Evolutionary conservation across 2,113 vertebrate species (phyloP).

Genomic region (Zootoca vivipara): DNA sequence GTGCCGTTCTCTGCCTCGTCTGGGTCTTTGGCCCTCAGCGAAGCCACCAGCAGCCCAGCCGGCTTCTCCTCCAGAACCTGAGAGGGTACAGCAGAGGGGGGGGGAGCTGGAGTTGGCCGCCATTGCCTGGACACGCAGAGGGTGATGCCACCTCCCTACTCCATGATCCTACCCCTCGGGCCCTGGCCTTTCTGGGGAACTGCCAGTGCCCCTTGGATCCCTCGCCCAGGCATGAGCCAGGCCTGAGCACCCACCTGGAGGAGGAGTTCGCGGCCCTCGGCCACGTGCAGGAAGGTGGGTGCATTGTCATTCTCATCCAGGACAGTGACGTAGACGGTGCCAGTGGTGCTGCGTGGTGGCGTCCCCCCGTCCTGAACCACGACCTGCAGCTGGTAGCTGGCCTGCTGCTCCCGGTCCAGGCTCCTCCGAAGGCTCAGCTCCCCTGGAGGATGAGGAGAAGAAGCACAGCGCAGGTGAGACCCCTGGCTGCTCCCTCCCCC

Average conservation of each 20-base stretch:
- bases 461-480: neutral
- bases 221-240: too few species aligned
- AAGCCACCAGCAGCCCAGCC: slow-evolving; percentile 84
- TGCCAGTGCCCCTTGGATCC: neutral
- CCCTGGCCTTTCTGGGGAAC: accelerated
- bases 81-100: neutral
- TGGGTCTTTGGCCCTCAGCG: slow-evolving; percentile 89
- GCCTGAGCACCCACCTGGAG: too few species aligned
- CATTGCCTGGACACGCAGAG: neutral
- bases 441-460: slow-evolving; percentile 70
- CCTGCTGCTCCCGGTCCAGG: slow-evolving; percentile 92
- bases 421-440: slow-evolving; percentile 89
- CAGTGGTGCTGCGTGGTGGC: slow-evolving; percentile 89
- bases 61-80: slow-evolving; percentile 91
- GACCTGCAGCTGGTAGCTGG: slow-evolving; percentile 92
- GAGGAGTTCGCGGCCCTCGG: slow-evolving; percentile 79
- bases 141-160: neutral
- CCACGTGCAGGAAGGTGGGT: slow-evolving; percentile 83
- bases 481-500: neutral
- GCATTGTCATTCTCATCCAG: slow-evolving; percentile 94
- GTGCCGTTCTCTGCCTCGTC: slow-evolving; percentile 97
- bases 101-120: neutral
- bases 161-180: neutral
- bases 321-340: slow-evolving; percentile 88
- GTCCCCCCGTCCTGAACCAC: slow-evolving; percentile 92